These are phyloP conservation scores for Apomyelois bistriatella DNA, from an alignment of 2,888 invertebrate species.

Conservation along the genomic window DNA sequence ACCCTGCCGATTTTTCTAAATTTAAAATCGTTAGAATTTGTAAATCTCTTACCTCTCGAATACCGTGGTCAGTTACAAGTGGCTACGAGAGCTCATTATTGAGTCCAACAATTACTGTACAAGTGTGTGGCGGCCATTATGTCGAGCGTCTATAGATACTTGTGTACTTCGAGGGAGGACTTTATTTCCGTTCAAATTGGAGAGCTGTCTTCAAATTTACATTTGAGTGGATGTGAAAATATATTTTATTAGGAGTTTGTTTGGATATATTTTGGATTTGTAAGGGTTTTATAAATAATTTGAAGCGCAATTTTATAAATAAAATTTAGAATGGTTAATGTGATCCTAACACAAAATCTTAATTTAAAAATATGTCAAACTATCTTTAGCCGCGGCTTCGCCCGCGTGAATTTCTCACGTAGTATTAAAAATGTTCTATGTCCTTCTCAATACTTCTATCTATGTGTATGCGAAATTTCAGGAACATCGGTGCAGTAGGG, in stretches of 20 bases:
- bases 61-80: slow-evolving; percentile 2
- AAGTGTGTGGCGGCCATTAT: slow-evolving; percentile 4
- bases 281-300: not conserved
- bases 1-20: not conserved
- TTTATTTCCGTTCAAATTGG: not conserved
- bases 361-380: no score
- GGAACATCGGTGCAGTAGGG: no score
- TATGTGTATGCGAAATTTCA: no score
- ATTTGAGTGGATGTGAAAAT: not conserved
- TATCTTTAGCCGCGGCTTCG: no score
- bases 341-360: no score
- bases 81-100: slow-evolving; percentile 17
- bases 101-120: not conserved
- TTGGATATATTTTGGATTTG: not conserved
- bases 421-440: no score
- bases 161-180: not conserved
- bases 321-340: not conserved
- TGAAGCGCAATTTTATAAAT: not conserved
- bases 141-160: not conserved
- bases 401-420: no score
- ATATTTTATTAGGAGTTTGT: not conserved
- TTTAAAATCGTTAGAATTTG: slow-evolving; percentile 4
- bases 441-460: no score
- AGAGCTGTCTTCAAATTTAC: slow-evolving; percentile 5
- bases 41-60: slow-evolving; percentile 23